A percentile compares a stretch with the other conserved stretches of the same genome.
Evolutionary conservation across 2,888 invertebrate genomes (phyloP).

Genomic region (Esperia sulphurella): DNA sequence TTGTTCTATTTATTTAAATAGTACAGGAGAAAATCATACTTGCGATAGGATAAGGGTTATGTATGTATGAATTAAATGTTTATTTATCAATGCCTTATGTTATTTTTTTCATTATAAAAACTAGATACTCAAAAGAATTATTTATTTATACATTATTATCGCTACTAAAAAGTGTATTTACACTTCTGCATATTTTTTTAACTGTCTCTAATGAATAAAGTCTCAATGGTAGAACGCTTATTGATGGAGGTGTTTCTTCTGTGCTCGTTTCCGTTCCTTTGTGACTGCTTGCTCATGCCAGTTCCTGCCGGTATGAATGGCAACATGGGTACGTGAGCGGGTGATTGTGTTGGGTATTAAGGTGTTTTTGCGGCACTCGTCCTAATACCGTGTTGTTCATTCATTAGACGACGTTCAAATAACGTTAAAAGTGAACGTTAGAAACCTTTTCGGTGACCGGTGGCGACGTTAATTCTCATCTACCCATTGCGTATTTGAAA

Average conservation of each 20-base stretch:
- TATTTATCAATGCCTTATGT: too few species aligned
- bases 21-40: too few species aligned
- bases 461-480: too few species aligned
- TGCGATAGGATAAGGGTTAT: too few species aligned
- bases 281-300: constrained; percentile 56
- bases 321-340: constrained; percentile 50
- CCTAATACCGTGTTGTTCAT: constrained; percentile 10
- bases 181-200: background rate
- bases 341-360: constrained; percentile 54
- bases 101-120: too few species aligned
- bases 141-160: too few species aligned
- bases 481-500: background rate
- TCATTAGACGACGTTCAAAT: constrained; percentile 11
- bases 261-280: constrained; percentile 47
- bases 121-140: too few species aligned
- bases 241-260: constrained; percentile 65
- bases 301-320: constrained; percentile 47
- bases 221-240: constrained; percentile 42
- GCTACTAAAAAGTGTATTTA: too few species aligned
- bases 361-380: constrained; percentile 35
- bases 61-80: too few species aligned
- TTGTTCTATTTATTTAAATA: too few species aligned
- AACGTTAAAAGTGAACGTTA: background rate
- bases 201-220: background rate
- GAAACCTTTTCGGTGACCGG: too few species aligned